Conservation (phyloP, 2,888 invertebrate species). For the Chymomyza fuscimana region DNA sequence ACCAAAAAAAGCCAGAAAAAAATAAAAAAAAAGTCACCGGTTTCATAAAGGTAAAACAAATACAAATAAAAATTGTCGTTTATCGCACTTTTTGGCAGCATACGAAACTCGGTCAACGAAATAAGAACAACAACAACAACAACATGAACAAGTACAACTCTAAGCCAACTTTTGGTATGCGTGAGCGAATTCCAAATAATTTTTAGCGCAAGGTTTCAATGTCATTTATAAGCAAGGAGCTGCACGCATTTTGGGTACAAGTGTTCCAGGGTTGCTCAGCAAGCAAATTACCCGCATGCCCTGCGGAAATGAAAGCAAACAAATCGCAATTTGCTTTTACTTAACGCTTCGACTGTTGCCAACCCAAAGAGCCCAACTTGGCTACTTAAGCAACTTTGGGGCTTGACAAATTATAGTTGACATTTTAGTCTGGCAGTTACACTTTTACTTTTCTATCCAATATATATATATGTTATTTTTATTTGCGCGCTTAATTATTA, state of each 20-base stretch:
- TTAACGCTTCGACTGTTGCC: constrained; percentile 36
- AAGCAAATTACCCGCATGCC: constrained; percentile 28
- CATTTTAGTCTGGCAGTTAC: constrained; percentile 42
- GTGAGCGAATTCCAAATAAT: constrained; percentile 12
- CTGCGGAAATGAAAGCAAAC: constrained; percentile 45
- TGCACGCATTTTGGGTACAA: neutral
- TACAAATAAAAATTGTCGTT: constrained; percentile 21
- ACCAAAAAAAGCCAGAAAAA: neutral
- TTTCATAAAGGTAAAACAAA: constrained; percentile 1
- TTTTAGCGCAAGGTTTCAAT: constrained; percentile 50
- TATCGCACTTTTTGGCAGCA: constrained; percentile 21
- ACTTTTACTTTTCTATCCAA: constrained; percentile 19
- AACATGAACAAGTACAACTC: neutral
- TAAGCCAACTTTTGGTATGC: neutral
- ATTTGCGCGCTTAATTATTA: too few species aligned
- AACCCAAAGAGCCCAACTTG: neutral
- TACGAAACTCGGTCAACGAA: constrained; percentile 36
- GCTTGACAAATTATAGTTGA: constrained; percentile 54
- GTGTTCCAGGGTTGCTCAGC: constrained; percentile 7
- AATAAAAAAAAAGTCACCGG: constrained; percentile 21
- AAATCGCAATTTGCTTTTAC: constrained; percentile 42
- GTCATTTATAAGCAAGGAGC: constrained; percentile 53
- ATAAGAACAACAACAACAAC: neutral
- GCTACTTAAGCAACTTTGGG: neutral
- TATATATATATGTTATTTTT: neutral